Conservation (phyloP, 2,888 invertebrate genomes). For the Sepiola atlantica region DNA sequence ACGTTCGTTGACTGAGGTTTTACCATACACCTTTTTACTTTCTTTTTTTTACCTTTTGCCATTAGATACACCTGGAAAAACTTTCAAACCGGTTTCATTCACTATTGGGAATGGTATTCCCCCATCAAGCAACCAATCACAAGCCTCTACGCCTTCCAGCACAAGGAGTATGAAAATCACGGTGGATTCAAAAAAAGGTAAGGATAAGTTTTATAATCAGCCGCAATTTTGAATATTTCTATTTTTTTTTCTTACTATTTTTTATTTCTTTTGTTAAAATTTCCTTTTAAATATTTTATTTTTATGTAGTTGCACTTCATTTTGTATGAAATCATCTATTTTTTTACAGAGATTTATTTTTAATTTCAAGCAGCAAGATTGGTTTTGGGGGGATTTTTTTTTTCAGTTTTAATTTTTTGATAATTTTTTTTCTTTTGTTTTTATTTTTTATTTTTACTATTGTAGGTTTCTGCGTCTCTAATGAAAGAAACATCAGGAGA, state of each 20-base stretch:
- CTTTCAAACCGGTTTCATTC: slow-evolving; percentile 23
- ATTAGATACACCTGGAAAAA: not conserved
- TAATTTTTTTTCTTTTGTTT: not conserved
- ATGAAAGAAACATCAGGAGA: not conserved
- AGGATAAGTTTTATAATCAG: not conserved
- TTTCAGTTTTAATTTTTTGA: too few relatives aligned
- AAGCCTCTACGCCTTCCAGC: not conserved
- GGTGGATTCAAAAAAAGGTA: slow-evolving; percentile 33
- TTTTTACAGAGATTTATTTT: not conserved
- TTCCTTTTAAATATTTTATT: not conserved
- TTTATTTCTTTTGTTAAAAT: not conserved
- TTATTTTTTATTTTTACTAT: too few relatives aligned
- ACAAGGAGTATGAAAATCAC: slow-evolving; percentile 32
- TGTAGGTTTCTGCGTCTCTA: not conserved
- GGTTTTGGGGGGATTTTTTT: too few relatives aligned
- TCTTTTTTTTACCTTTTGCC: not conserved
- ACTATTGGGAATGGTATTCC: not conserved
- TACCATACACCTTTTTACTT: not conserved
- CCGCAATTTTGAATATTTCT: not conserved
- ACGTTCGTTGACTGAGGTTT: too few relatives aligned
- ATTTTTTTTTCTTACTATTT: not conserved
- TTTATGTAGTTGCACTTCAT: not conserved
- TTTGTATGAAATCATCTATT: not conserved
- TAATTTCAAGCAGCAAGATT: not conserved
- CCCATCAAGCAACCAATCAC: not conserved